These are phyloP conservation scores for Ectemnius continuus DNA, from an alignment of 2,888 invertebrate genomes.

Conservation along the genomic window DNA sequence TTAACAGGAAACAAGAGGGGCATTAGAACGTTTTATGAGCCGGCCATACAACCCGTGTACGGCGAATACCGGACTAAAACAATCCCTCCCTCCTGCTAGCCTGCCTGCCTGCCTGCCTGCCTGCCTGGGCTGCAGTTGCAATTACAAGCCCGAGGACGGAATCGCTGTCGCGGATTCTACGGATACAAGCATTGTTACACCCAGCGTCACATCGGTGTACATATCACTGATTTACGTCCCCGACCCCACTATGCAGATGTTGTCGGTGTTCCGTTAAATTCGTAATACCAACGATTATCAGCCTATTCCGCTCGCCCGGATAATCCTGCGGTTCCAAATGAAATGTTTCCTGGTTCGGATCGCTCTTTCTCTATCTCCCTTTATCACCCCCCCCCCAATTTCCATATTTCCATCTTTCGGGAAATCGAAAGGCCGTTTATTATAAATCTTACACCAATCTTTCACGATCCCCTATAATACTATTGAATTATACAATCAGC, in stretches of 20 bases:
- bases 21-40: slow-evolving; percentile 59
- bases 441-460: too few species aligned
- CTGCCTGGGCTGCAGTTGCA: slow-evolving; percentile 17
- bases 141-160: slow-evolving; percentile 40
- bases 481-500: too few species aligned
- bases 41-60: slow-evolving; percentile 17
- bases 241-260: slow-evolving; percentile 14
- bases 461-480: too few species aligned
- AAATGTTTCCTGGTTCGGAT: neutral
- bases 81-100: slow-evolving; percentile 37
- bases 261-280: slow-evolving; percentile 26
- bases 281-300: slow-evolving; percentile 11
- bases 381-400: too few species aligned
- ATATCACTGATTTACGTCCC: slow-evolving; percentile 37
- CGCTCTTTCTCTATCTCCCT: too few species aligned
- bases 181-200: slow-evolving; percentile 24
- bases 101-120: neutral
- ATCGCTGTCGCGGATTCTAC: slow-evolving; percentile 34
- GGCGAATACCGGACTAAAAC: slow-evolving; percentile 41
- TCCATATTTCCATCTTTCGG: too few species aligned
- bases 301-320: neutral
- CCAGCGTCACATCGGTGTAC: slow-evolving; percentile 14
- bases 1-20: slow-evolving; percentile 43
- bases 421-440: too few species aligned
- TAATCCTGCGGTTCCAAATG: slow-evolving; percentile 13